phyloP scores from a whole-genome alignment of 2,888 invertebrate species.

The Apomyelois bistriatella region DNA sequence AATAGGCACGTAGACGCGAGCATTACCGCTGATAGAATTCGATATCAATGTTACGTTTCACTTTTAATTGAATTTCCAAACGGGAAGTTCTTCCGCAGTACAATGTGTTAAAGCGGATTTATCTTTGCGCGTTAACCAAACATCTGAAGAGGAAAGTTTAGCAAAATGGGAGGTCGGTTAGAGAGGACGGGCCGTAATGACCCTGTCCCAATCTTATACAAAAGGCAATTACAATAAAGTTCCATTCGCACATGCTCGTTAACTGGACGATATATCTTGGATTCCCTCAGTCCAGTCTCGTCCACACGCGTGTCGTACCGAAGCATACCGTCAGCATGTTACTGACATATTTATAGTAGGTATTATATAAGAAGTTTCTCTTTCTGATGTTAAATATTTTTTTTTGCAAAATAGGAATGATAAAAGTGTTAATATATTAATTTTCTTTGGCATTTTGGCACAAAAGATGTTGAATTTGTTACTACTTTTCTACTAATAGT shows the following conservation, averaged over 20 bases:
- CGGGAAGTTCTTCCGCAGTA: constrained; percentile 18
- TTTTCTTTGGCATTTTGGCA: no score
- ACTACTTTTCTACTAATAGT: no score
- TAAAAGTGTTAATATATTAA: no score
- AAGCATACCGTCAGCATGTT: constrained; percentile 27
- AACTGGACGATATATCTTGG: constrained; percentile 76
- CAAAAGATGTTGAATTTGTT: no score
- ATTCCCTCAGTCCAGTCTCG: constrained; percentile 60
- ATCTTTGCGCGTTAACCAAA: constrained; percentile 34
- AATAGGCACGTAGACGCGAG: constrained; percentile 65
- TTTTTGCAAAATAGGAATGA: no score
- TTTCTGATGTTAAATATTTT: no score
- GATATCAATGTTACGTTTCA: constrained; percentile 45
- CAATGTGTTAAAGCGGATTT: constrained; percentile 22
- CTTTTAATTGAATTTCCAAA: constrained; percentile 30
- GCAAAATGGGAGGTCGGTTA: constrained; percentile 62
- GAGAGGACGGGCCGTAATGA: constrained; percentile 70
- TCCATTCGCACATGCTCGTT: constrained; percentile 78
- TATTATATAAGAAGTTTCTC: neutral
- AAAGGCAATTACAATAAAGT: constrained; percentile 80
- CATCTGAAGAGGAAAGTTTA: constrained; percentile 58
- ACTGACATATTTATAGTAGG: constrained; percentile 17
- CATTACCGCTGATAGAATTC: constrained; percentile 48
- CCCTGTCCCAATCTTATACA: constrained; percentile 74
- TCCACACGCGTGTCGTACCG: constrained; percentile 57